Base-by-base conservation (phyloP, 2,113 vertebrate genomes). In the Lethenteron camtschaticum region DNA sequence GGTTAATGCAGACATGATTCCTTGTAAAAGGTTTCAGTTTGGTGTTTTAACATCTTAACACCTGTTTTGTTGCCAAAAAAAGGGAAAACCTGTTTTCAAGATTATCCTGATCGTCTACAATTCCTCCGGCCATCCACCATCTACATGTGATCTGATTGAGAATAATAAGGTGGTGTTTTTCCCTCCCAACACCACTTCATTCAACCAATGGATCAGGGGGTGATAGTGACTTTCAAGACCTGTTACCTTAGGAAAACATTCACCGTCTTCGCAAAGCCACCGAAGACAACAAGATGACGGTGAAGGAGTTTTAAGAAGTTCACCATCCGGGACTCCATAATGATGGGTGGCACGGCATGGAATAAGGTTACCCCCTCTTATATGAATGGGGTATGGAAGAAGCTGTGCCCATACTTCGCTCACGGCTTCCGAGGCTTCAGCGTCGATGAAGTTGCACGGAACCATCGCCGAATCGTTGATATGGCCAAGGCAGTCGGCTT, bases 241-340 rank as follows among this genome's bases (percentile, higher is more conserved):
- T 66, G 10, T 66, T 66, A 66, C 60, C 10, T 66, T n/a, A 66
- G 63, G 63, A n/a, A 24, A 9, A 66, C 63, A n/a, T 16, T 66
- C n/a, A 66, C 63, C 10, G 63, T 10, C 63, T 8, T n/a, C 8
- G 59, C 59, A 63, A 63, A 8, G 10, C n/a, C n/a, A 9, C 20
- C 16, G 16, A 63, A 63, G 63, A 66, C n/a, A 66, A 66, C 60
- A 66, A 66, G 63, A n/a, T 20, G n/a, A 66, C 63, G 63, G 20
- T 66, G 9, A 66, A 8, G 63, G 63, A 66, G 63, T 66, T 66
- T 66, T 66, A n/a, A 11, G 63, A 20, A 8, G 10, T 66, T 9
- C 63, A 66, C n/a, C 63, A 66, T 66, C 20, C n/a, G 63, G 63
- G 10, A 66, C n/a, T n/a, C 63, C 63, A 16, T 66, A 9, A 20